Evolutionary conservation across 2,888 invertebrate species (phyloP), one percentile per base, ranked within the genome.

Genomic region (Boloria euphrosyne): DNA sequence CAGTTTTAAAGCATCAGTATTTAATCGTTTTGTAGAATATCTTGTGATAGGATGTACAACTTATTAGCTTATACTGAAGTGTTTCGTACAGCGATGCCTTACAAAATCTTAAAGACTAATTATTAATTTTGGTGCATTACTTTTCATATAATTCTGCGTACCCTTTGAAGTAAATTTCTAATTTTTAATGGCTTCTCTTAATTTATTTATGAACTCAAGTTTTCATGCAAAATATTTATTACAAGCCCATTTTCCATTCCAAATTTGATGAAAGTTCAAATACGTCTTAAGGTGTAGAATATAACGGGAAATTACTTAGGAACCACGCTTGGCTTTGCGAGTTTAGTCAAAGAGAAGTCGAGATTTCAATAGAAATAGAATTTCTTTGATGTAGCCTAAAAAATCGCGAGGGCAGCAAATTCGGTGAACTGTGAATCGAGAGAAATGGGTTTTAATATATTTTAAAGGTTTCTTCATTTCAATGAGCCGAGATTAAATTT

Each of bases 321-420:
- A 83, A 82, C 78, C 80, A 84, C 81, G 80, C 75, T 73, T 77
- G 80, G 78, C 68, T 79, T 77, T 77, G 78, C 71, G 70, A 51
- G 66, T 71, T 72, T 76, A 78, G 77, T 83, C 82, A 86, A 84
- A 86, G 86, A 75, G 76, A 79, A 75, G 76, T 75, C 75, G 78
- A 69, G 74, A 77, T 77, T 77, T 70, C 73, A 77, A 79, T 81
- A 78, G 76, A 82, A 83, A 85, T 83, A 81, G 81, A 80, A 82
- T 76, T 78, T 73, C 80, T 86, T 87, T 87, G 86, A 87, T 86
- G 81, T 86, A 51, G 65, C 63, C 77, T 74, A 73, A 79, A 80
- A 81, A 79, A 79, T 78, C 66, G 61, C 53, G 63, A 66, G 55
- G 66, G 66, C 65, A 70, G 57, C 55, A 49, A 58, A 67, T 62